Conservation (phyloP, 1,140 invertebrate species). For the Pseudomyrmex flavicornis region DNA sequence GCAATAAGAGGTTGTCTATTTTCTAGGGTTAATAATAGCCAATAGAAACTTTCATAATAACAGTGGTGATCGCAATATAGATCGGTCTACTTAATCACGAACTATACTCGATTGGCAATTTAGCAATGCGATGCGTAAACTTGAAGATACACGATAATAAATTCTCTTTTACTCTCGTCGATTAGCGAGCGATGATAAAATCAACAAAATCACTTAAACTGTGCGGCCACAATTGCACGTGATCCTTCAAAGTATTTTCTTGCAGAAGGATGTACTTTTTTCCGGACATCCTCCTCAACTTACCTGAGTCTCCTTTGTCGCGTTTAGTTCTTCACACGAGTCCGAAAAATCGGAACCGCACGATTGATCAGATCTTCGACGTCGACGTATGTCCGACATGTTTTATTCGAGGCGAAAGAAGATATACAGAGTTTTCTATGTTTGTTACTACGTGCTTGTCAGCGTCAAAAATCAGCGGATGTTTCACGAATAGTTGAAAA, state of each 20-base stretch:
- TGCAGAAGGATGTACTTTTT: background rate
- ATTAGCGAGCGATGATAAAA: background rate
- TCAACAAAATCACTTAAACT: background rate
- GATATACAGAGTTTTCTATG: background rate
- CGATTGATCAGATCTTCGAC: slow-evolving; percentile 81
- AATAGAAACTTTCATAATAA: background rate
- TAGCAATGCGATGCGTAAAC: background rate
- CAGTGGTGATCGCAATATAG: background rate
- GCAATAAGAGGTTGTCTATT: too few species aligned
- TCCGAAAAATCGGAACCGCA: slow-evolving; percentile 82
- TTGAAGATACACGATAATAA: background rate
- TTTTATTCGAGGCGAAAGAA: slow-evolving; percentile 58
- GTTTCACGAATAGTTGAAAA: background rate
- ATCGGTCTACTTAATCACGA: background rate
- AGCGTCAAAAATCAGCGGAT: background rate
- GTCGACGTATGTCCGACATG: slow-evolving; percentile 83
- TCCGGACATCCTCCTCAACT: background rate
- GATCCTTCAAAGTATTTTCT: background rate
- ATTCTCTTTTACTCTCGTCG: background rate
- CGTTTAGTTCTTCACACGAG: slow-evolving; percentile 81
- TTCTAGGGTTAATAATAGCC: background rate
- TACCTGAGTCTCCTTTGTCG: slow-evolving; percentile 82
- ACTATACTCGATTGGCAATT: slow-evolving; percentile 9
- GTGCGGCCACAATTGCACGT: background rate
- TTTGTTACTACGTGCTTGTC: background rate